phyloP scores from a whole-genome alignment of 2,888 invertebrate genomes.

The Empis stercorea region DNA sequence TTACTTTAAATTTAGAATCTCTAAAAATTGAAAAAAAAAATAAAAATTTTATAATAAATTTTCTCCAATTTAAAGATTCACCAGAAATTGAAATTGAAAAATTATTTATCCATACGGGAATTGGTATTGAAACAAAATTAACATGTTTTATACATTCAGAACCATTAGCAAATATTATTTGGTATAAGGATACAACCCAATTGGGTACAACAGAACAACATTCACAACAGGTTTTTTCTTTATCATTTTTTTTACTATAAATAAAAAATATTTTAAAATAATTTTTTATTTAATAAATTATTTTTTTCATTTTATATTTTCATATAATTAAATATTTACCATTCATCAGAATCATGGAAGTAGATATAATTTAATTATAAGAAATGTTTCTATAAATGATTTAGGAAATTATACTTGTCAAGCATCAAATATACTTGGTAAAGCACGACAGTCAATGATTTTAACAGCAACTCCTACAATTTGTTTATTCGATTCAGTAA shows the following conservation, averaged over 20 bases:
- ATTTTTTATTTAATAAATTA: not conserved
- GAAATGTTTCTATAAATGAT: conserved; percentile 39
- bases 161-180: conserved; percentile 38
- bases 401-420: conserved; percentile 44
- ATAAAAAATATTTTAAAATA: too few species aligned
- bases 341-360: conserved; percentile 34
- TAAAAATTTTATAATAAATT: not conserved
- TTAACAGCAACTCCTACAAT: conserved; percentile 40
- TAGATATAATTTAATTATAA: conserved; percentile 39
- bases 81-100: conserved; percentile 44
- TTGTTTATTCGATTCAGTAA: conserved; percentile 37
- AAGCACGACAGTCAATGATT: conserved; percentile 36
- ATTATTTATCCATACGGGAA: conserved; percentile 42
- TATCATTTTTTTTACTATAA: too few species aligned
- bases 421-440: conserved; percentile 43
- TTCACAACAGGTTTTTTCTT: conserved; percentile 31
- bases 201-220: conserved; percentile 40
- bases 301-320: not conserved
- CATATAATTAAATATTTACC: too few species aligned
- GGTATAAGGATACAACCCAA: conserved; percentile 41
- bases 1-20: too few species aligned
- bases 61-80: conserved; percentile 38
- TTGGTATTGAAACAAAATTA: conserved; percentile 42
- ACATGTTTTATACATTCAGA: conserved; percentile 46
- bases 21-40: too few species aligned